Evolutionary conservation across 1,140 invertebrate species (phyloP).

Genomic region (Sarcophaga peregrina): DNA sequence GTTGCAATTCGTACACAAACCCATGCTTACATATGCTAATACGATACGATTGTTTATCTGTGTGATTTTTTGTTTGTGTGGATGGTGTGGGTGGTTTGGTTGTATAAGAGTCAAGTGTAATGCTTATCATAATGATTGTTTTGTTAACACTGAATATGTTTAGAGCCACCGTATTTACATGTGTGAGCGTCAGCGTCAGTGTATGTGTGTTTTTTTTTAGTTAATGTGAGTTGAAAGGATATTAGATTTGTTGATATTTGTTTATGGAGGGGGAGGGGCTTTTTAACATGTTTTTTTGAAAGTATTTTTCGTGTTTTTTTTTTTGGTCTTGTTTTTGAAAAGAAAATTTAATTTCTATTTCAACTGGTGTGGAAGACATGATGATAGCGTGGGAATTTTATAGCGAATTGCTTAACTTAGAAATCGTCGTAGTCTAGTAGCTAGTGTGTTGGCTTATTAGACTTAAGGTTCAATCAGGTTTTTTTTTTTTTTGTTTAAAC

Average conservation of each 20-base stretch:
- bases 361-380: too few species aligned
- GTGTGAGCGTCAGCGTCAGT: background rate
- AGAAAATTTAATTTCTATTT: too few species aligned
- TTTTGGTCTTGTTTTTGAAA: too few species aligned
- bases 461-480: too few species aligned
- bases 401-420: too few species aligned
- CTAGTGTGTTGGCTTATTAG: too few species aligned
- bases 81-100: too few species aligned
- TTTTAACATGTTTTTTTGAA: slow-evolving; percentile 8
- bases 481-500: too few species aligned
- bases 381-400: too few species aligned
- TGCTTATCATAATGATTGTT: slow-evolving; percentile 40
- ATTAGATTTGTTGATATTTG: slow-evolving; percentile 36
- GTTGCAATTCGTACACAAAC: slow-evolving; percentile 29
- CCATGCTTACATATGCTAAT: too few species aligned
- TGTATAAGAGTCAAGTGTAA: slow-evolving; percentile 38
- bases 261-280: slow-evolving; percentile 1
- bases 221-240: slow-evolving; percentile 28
- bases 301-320: background rate
- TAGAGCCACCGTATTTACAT: slow-evolving; percentile 14
- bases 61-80: background rate
- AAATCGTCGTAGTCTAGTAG: too few species aligned
- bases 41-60: too few species aligned
- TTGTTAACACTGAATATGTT: slow-evolving; percentile 43
- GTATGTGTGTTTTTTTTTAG: background rate